Base-by-base conservation (phyloP, 2,888 invertebrate species). In the Linyphia triangularis region DNA sequence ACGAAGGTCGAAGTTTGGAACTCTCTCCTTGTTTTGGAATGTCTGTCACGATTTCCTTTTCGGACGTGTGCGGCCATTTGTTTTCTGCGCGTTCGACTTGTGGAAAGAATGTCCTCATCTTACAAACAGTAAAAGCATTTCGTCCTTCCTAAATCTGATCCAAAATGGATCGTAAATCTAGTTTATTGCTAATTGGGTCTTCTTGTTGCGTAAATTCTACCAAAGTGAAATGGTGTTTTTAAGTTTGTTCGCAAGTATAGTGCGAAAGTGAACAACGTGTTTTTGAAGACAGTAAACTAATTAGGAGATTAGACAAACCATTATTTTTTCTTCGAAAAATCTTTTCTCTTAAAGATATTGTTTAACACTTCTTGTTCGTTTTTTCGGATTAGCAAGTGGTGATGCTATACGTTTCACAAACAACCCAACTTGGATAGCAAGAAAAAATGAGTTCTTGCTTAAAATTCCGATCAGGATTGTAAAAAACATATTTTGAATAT, bases 1-100 rank as follows among this genome's bases (percentile, higher is more conserved):
- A 33, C 67, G 51, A 67, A 67, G 67, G 67, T 67, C 67, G 67
- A 22, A 30, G n/a, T 51, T 51, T 51, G 16, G 51, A 51, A 51
- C 51, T 51, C n/a, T 51, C 67, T 33, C 33, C 63, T 26, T n/a
- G 16, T 33, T 67, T 67, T 67, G 33, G 33, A 67, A 67, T 67
- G 30, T 67, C 33, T 67, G 67, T 67, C 67, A 67, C 67, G 67
- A 67, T 51, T n/a, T 10, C n/a, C n/a, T 16, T n/a, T 51, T 16
- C 16, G 10, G 10, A n/a, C 16, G 9, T 16, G 51, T 51, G n/a
- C 5, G n/a, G 5, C 51, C n/a, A 5, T 5, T 51, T 51, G 16
- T 51, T 51, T 51, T 51, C 51, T 40, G 16, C 9, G 1, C 10
- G 51, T 51, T 51, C 51, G 13, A 16, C n/a, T n/a, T 1, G 40